Percentiles rank a stretch among this genome's conserved stretches.
Conservation (phyloP, 2,888 invertebrate species). For the Aphodius sticticus region DNA sequence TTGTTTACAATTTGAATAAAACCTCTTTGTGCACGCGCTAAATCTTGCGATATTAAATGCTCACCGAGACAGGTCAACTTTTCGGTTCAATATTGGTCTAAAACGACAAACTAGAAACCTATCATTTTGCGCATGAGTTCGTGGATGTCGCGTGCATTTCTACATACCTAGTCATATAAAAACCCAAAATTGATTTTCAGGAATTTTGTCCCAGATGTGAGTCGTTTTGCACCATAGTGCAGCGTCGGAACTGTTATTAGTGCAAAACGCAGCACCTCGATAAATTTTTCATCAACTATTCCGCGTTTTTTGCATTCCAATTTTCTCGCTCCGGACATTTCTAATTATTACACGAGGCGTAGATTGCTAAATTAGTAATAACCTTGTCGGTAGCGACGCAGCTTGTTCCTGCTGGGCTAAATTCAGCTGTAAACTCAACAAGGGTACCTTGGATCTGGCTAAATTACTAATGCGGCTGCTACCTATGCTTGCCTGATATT, state of each 20-base stretch:
- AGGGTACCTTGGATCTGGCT: not conserved
- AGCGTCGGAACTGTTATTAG: not conserved
- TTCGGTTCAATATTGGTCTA: too few relatives aligned
- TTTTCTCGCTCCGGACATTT: not conserved
- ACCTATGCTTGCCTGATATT: not conserved
- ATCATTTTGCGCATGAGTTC: too few relatives aligned
- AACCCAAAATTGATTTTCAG: too few relatives aligned
- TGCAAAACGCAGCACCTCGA: not conserved
- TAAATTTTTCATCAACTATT: not conserved
- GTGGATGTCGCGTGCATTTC: too few relatives aligned
- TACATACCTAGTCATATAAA: too few relatives aligned
- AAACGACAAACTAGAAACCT: too few relatives aligned
- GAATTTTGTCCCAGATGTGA: too few relatives aligned
- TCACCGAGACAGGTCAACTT: too few relatives aligned
- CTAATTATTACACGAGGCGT: not conserved
- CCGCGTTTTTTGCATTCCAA: not conserved
- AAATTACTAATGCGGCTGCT: constrained; percentile 21
- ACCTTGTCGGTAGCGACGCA: not conserved
- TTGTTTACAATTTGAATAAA: too few relatives aligned
- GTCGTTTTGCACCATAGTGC: too few relatives aligned
- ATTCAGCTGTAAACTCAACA: not conserved
- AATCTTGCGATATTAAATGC: too few relatives aligned
- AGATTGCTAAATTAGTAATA: not conserved
- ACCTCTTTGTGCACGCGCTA: too few relatives aligned
- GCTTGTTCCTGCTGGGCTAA: not conserved